Percentiles rank a stretch among this genome's conserved stretches.
These are phyloP conservation scores for Drosophila infuscata DNA, from an alignment of 2,888 invertebrate species.

Conservation along the genomic window DNA sequence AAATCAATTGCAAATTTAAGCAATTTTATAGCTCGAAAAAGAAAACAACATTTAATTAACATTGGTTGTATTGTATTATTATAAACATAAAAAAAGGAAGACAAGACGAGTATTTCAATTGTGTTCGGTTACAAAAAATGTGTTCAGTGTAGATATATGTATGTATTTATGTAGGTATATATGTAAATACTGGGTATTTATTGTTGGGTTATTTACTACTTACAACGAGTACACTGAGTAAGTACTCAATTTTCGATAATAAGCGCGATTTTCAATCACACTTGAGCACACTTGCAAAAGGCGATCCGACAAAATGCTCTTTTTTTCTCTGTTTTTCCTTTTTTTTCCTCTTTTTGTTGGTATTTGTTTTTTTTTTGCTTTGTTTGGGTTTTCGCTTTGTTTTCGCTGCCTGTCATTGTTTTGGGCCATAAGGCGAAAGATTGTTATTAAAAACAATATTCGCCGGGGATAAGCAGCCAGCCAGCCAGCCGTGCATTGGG, in stretches of 20 bases:
- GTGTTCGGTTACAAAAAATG: slow-evolving; percentile 4
- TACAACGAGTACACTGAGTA: slow-evolving; percentile 36
- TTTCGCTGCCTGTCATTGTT: slow-evolving; percentile 41
- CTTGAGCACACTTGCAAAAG: slow-evolving; percentile 53
- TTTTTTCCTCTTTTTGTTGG: slow-evolving; percentile 12
- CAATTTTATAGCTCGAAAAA: slow-evolving; percentile 19
- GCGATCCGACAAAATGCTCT: slow-evolving; percentile 64
- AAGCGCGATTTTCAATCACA: slow-evolving; percentile 35
- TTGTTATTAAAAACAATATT: slow-evolving; percentile 79
- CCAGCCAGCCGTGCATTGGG: slow-evolving; percentile 35
- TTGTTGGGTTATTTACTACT: slow-evolving; percentile 25
- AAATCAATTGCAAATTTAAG: slow-evolving; percentile 40
- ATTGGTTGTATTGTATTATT: slow-evolving; percentile 6
- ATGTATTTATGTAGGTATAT: slow-evolving; percentile 11
- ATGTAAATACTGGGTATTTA: background rate
- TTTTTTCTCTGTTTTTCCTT: slow-evolving; percentile 17
- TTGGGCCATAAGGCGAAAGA: slow-evolving; percentile 47
- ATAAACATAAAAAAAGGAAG: slow-evolving; percentile 13
- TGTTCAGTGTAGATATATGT: slow-evolving; percentile 4
- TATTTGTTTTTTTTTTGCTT: slow-evolving; percentile 17
- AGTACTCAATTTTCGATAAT: slow-evolving; percentile 55
- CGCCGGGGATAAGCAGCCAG: slow-evolving; percentile 67
- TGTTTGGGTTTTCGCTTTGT: slow-evolving; percentile 24
- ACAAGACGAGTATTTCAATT: slow-evolving; percentile 9
- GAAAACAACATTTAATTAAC: slow-evolving; percentile 1